Base-by-base conservation (phyloP, 2,888 invertebrate genomes). In the Netelia fuscicornis region DNA sequence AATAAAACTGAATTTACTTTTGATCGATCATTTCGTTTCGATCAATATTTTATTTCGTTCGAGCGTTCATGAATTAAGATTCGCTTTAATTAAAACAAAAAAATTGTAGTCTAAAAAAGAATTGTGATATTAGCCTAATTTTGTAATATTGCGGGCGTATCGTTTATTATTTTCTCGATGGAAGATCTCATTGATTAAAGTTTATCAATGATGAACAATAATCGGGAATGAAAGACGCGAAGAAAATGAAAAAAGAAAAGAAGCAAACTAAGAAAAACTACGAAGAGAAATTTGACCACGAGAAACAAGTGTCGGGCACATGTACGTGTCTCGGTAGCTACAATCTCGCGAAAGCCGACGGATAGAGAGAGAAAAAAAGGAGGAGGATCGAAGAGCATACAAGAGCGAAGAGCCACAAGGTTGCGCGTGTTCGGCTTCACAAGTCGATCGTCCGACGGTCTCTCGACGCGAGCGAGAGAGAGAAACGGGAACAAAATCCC, bases 371-470 rank as follows among this genome's bases (percentile, higher is more conserved):
- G 8, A 68, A 78, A 78, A 78, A 23, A 68, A 10, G 58, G 62
- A 71, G 71, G 67, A 74, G 48, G 44, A 72, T 68, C 68, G 81
- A 81, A 68, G 83, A 75, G 64, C 48, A 20, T 11, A 56, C 56
- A 76, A 67, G 52, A 54, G 54, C 13, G 54, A 17, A 54, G 54
- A 54, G 54, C 13, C n/a, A 64, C 75, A 58, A 83, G 65, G 81
- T 23, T 81, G 84, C 77, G 81, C 84, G 84, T 84, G 84, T 84
- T 84, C 68, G 84, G 84, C 48, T 77, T 84, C 65, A 84, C 84
- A 84, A 84, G 81, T 84, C 77, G 74, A 82, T 82, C 82, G 82
- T 56, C 58, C 68, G 68, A 25, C 13, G 77, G 77, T 67, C 25
- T 77, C 62, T 54, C 54, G 72, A 72, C 52, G 81, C 68, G 68